Base-by-base conservation (phyloP, 1,140 invertebrate genomes). In the Nebria ingens region DNA sequence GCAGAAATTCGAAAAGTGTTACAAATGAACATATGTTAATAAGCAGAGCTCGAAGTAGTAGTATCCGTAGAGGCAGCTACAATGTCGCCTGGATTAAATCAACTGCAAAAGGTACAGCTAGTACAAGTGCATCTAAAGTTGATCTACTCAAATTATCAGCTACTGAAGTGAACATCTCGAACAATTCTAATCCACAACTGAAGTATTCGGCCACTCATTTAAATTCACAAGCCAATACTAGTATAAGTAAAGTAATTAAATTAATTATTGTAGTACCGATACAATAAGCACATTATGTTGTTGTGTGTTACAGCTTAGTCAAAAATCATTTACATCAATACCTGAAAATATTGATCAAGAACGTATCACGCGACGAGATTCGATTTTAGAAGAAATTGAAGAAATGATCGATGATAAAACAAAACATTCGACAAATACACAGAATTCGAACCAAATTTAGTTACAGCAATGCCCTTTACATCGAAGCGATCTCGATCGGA, bases 91-190 rank as follows among this genome's bases (percentile, higher is more conserved):
- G 4, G 4, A 29, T 29, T 29, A n/a, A n/a, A n/a, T n/a, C n/a
- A n/a, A 34, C 58, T 65, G 49, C 52, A 55, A 2, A 68, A 64
- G 52, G 25, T 21, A 19, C 34, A 56, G 23, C 70, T 0, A 80
- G 78, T 19, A 74, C 77, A 9, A 80, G 78, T 19, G 75, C 77
- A 9, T 83, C 82, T 13, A 84, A 82, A 63, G 79, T 80, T 53
- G 81, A 83, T 66, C 68, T 83, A 38, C 67, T 83, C 13, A 74
- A 79, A 45, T n/a, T n/a, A n/a, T 83, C 82, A 11, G 77, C 81
- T 0, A 62, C 81, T 19, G 82, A 84, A 68, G 81, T 83, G 58
- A 81, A 76, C 63, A 74, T 80, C 62, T 55, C 59, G 2, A 62
- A 59, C 56, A 64, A 57, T 51, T 63, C 60, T n/a, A 59, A 45